A percentile compares a stretch with the other conserved stretches of the same genome.
These are phyloP conservation scores for Echinarachnius parma DNA, from an alignment of 53 echinoderm and acorn worm genomes.

Conservation along the genomic window DNA sequence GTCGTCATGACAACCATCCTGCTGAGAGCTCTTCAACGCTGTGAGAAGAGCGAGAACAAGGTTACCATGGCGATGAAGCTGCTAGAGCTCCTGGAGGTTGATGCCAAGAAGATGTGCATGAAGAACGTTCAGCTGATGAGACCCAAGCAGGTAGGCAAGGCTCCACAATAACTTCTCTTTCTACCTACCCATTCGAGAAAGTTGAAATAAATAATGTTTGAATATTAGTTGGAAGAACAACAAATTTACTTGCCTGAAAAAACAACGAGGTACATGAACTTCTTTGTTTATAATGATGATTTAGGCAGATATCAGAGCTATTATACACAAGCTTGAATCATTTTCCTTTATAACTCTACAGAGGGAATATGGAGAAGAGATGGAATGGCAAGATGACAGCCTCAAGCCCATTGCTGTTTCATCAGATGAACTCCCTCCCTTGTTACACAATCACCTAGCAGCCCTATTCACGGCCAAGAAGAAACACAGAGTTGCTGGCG, in stretches of 20 bases:
- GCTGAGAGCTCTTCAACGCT: conserved; percentile 34
- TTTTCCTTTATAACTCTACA: neutral
- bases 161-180: too few relatives aligned
- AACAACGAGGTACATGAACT: too few relatives aligned
- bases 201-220: too few relatives aligned
- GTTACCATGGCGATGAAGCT: conserved; percentile 33
- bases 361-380: neutral
- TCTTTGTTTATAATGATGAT: too few relatives aligned
- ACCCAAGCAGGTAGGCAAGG: conserved; percentile 5
- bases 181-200: too few relatives aligned
- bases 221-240: too few relatives aligned
- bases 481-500: conserved; percentile 44
- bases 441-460: conserved; percentile 44
- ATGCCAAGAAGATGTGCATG: conserved; percentile 34
- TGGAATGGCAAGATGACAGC: conserved; percentile 14
- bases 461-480: conserved; percentile 38
- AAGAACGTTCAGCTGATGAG: conserved; percentile 6
- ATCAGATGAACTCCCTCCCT: conserved; percentile 34
- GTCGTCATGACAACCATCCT: conserved; percentile 45
- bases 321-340: too few relatives aligned
- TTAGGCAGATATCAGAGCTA: too few relatives aligned
- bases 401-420: conserved; percentile 21
- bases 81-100: conserved; percentile 45
- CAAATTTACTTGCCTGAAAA: too few relatives aligned
- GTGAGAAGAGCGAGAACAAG: conserved; percentile 11